Percentiles rank a stretch among this genome's conserved stretches.
These are phyloP conservation scores for Drosophila peninsularis DNA, from an alignment of 2,888 invertebrate genomes.

Conservation along the genomic window DNA sequence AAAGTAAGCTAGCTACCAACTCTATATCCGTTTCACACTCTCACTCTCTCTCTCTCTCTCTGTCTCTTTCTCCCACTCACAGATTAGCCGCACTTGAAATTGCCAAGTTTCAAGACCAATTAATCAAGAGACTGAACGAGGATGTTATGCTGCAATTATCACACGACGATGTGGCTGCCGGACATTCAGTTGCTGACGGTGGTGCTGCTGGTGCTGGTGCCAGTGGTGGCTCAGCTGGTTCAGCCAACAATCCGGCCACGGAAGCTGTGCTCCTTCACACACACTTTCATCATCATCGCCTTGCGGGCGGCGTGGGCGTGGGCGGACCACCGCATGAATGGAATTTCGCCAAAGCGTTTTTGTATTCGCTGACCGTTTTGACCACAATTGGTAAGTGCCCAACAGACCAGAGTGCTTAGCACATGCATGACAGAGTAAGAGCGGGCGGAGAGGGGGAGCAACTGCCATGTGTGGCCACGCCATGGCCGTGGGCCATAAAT, in stretches of 20 bases:
- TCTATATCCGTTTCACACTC: background rate
- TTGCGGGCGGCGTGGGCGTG: constrained; percentile 83
- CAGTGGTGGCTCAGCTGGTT: constrained; percentile 49
- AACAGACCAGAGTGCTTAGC: constrained; percentile 20
- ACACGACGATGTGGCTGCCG: constrained; percentile 84
- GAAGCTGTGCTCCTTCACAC: constrained; percentile 84
- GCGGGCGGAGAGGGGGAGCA: background rate
- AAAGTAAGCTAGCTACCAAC: constrained; percentile 84
- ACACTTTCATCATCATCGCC: constrained; percentile 84
- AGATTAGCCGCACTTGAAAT: constrained; percentile 85
- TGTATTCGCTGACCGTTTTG: constrained; percentile 96
- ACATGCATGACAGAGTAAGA: constrained; percentile 20
- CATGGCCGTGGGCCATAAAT: constrained; percentile 60
- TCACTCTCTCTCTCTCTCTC: constrained; percentile 2
- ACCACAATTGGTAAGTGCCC: constrained; percentile 93
- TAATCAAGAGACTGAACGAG: constrained; percentile 91
- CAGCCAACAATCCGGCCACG: constrained; percentile 84
- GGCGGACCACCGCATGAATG: constrained; percentile 87
- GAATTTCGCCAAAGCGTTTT: constrained; percentile 95
- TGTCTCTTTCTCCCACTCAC: constrained; percentile 16
- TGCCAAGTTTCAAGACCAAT: constrained; percentile 92
- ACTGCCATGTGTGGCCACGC: constrained; percentile 8
- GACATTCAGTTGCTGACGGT: constrained; percentile 33
- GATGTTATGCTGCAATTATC: constrained; percentile 89
- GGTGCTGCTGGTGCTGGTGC: background rate